These are phyloP conservation scores for Watsonalla cultraria DNA, from an alignment of 2,888 invertebrate genomes.

Conservation along the genomic window DNA sequence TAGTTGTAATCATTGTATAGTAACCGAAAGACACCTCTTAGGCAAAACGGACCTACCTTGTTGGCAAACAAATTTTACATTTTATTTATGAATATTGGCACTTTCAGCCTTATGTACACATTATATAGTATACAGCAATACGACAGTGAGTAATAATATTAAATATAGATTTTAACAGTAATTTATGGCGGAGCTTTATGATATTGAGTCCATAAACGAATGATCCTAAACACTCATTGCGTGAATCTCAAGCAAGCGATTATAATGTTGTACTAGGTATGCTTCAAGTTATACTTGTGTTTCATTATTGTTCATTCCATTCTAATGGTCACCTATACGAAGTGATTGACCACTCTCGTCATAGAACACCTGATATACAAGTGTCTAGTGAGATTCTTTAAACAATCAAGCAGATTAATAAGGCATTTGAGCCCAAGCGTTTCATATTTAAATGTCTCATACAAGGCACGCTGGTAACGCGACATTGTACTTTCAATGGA, in stretches of 20 bases:
- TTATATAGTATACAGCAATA: constrained; percentile 15
- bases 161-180: neutral
- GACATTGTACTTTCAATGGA: no score
- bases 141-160: constrained; percentile 5
- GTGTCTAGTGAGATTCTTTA: no score
- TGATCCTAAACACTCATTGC: constrained; percentile 21
- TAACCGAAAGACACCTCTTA: constrained; percentile 40
- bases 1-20: constrained; percentile 38
- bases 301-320: constrained; percentile 53
- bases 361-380: neutral
- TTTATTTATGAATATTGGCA: constrained; percentile 22
- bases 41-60: constrained; percentile 22
- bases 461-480: no score
- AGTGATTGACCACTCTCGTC: neutral
- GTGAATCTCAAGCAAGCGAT: constrained; percentile 41
- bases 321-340: constrained; percentile 17
- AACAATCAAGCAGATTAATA: no score
- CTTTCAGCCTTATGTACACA: constrained; percentile 13
- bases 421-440: no score
- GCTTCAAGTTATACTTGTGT: constrained; percentile 17
- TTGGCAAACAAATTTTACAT: constrained; percentile 26
- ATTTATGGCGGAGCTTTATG: no score
- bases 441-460: no score
- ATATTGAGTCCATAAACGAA: constrained; percentile 15
- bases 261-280: constrained; percentile 8